These are phyloP conservation scores for Drosophila trapezifrons DNA, from an alignment of 1,140 invertebrate species.

Conservation along the genomic window DNA sequence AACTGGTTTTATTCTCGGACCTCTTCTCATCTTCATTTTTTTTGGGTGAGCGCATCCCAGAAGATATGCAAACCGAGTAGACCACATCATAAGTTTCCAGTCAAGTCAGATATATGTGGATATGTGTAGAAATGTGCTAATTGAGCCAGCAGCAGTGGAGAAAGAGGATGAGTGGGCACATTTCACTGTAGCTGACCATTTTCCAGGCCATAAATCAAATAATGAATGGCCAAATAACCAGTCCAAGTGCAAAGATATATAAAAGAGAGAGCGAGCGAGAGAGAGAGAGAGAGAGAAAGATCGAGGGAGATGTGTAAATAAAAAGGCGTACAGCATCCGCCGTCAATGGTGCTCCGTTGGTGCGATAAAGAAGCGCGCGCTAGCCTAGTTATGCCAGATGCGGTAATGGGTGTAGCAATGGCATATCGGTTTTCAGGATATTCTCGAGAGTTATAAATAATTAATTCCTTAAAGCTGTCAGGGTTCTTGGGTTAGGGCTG, in stretches of 20 bases:
- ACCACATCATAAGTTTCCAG: constrained; percentile 42
- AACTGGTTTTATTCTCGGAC: constrained; percentile 59
- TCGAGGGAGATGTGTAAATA: constrained; percentile 58
- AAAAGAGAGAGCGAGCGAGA: constrained; percentile 9
- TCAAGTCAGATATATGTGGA: not conserved
- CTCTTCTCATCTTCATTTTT: constrained; percentile 5
- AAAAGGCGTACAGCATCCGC: constrained; percentile 63
- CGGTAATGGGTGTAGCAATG: constrained; percentile 9
- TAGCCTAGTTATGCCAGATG: constrained; percentile 42
- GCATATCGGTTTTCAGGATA: not conserved
- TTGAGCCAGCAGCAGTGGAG: constrained; percentile 35
- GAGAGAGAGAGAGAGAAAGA: constrained; percentile 8
- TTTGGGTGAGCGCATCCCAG: constrained; percentile 35
- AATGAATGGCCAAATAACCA: constrained; percentile 60
- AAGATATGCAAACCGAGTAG: constrained; percentile 45
- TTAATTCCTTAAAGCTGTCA: not conserved
- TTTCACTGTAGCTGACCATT: constrained; percentile 46
- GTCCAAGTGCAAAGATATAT: constrained; percentile 9
- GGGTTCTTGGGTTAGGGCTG: no score
- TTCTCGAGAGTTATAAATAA: not conserved
- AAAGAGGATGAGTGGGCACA: constrained; percentile 18
- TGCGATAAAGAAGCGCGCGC: constrained; percentile 17
- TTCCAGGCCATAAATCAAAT: constrained; percentile 71
- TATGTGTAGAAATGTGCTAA: constrained; percentile 55
- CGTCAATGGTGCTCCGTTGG: constrained; percentile 19